Percentiles rank a stretch among this genome's conserved stretches.
Conservation (phyloP, 2,113 vertebrate genomes). For the Chaetorhynchus papuensis region DNA sequence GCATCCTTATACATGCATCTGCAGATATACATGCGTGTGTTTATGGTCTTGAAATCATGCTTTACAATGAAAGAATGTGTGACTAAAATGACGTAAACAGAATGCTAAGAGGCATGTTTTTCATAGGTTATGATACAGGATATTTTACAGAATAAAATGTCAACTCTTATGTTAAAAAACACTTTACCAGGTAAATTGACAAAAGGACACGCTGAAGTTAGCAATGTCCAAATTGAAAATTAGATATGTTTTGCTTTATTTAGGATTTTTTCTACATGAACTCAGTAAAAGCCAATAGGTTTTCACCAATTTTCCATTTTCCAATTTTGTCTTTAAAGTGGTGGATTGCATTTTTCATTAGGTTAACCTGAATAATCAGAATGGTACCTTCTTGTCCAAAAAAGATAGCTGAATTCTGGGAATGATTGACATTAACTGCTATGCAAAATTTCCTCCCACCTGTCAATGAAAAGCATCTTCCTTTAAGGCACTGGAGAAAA, state of each 20-base stretch:
- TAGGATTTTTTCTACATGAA: not conserved
- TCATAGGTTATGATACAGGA: not conserved
- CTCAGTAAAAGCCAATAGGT: not conserved
- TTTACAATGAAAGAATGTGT: not conserved
- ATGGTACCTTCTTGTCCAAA: not conserved
- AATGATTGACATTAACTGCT: not conserved
- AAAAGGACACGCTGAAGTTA: not conserved
- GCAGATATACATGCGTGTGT: not conserved
- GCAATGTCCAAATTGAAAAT: not conserved
- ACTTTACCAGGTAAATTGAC: not conserved
- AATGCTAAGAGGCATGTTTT: not conserved
- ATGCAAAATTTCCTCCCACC: not conserved
- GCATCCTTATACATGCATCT: not conserved
- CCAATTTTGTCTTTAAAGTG: not conserved
- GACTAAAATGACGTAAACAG: not conserved
- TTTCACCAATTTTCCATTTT: not conserved
- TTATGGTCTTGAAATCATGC: not conserved
- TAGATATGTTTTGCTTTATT: not conserved
- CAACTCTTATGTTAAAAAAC: not conserved
- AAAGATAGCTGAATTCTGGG: not conserved
- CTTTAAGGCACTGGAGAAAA: not conserved
- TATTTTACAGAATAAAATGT: not conserved
- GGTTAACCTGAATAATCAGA: not conserved
- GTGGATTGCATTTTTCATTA: not conserved
- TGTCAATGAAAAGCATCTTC: not conserved